These are phyloP conservation scores for Vidua chalybeata DNA, from an alignment of 2,113 vertebrate species.

Conservation along the genomic window DNA sequence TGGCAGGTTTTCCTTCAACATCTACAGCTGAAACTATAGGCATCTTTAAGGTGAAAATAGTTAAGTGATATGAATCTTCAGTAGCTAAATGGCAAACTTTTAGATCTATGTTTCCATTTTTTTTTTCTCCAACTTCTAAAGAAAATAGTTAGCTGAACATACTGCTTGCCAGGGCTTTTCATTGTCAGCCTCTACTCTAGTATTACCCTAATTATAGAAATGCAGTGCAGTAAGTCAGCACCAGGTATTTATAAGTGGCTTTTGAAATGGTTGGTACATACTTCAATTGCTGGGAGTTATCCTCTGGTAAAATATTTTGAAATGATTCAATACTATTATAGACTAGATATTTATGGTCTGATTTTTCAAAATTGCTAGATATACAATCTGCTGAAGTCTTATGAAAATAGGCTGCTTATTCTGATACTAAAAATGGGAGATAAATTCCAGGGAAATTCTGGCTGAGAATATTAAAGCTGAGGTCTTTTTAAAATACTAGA, in stretches of 20 bases:
- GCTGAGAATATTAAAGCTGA: background rate
- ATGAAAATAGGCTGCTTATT: background rate
- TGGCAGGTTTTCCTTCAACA: background rate
- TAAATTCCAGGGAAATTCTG: constrained; percentile 9
- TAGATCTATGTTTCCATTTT: background rate
- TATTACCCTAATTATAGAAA: background rate
- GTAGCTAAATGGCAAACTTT: background rate
- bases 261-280: background rate
- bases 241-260: background rate
- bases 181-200: background rate
- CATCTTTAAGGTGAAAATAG: background rate
- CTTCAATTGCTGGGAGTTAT: background rate
- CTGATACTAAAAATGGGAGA: background rate
- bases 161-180: background rate
- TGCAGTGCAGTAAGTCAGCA: background rate
- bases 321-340: background rate
- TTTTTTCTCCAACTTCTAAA: background rate
- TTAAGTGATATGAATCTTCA: background rate
- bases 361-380: background rate
- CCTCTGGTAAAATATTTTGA: background rate
- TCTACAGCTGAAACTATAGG: background rate
- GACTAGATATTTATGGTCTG: background rate
- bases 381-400: background rate
- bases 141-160: background rate
- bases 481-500: background rate